These are phyloP conservation scores for Maconellicoccus hirsutus DNA, from an alignment of 1,140 invertebrate species.

Conservation along the genomic window DNA sequence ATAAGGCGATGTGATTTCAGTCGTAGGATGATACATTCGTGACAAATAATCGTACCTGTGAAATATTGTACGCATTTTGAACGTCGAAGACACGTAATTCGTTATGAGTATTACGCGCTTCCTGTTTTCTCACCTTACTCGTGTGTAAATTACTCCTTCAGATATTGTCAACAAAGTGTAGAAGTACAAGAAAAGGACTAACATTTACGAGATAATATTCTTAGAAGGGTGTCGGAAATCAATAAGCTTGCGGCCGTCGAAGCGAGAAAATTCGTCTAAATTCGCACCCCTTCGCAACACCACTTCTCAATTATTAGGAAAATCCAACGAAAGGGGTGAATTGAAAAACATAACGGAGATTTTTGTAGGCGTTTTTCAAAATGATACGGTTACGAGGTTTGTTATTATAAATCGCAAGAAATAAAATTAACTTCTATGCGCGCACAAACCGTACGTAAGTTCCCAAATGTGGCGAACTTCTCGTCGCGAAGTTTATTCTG, in stretches of 20 bases:
- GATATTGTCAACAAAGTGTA: background rate
- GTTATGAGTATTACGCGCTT: background rate
- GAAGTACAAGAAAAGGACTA: slow-evolving; percentile 3
- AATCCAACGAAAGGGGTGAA: background rate
- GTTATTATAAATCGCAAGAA: background rate
- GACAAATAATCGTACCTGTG: no score
- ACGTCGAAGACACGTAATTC: no score
- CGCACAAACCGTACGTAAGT: background rate
- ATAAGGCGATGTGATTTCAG: no score
- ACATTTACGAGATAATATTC: slow-evolving; percentile 14
- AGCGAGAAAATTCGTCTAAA: slow-evolving; percentile 20
- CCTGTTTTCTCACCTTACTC: background rate
- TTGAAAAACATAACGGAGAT: slow-evolving; percentile 9
- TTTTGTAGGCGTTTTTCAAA: slow-evolving; percentile 4
- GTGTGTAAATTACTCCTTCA: background rate
- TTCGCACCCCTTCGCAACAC: slow-evolving; percentile 13
- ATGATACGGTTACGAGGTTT: background rate
- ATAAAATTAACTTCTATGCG: background rate
- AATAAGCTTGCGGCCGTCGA: slow-evolving; percentile 19
- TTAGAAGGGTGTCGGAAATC: slow-evolving; percentile 13
- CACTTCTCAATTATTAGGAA: slow-evolving; percentile 13
- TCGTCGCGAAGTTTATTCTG: background rate
- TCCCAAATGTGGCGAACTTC: background rate
- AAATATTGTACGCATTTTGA: no score
- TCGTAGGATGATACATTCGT: no score